Evolutionary conservation across 2,113 vertebrate genomes (phyloP), one percentile per base, ranked within the genome.

Genomic region (Coryphaenoides rupestris): DNA sequence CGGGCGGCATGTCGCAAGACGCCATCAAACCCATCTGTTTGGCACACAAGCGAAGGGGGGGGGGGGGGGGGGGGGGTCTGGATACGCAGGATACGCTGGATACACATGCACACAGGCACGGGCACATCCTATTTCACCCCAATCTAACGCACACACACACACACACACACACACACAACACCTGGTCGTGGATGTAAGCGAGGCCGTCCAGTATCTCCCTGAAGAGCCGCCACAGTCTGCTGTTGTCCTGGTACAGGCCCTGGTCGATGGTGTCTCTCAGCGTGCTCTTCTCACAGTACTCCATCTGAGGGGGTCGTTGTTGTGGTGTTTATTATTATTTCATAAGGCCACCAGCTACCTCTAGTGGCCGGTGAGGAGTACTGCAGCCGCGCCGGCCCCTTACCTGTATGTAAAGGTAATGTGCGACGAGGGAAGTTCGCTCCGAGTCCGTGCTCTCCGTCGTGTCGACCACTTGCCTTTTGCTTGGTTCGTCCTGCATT

Each of bases 221-320:
- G 77, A 98, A 98, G 61, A 98, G 92, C 66, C 97, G 94, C 97
- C 96, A 98, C 40, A 98, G 90, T 0, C 96, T 89, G 78, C 62
- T 86, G 62, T 82, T 86, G 74, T 99, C 97, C 70, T 75, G 83
- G 66, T 89, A 83, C 16, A 99, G 86, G 1, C 93, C 93, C 65
- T 95, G 89, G 81, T 99, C 97, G 65, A 99, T 99, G 0, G 96
- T 98, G 86, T 98, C 96, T 7, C 97, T 90, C 69, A 99, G 85
- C 1, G 97, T 99, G 89, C 97, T 99, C 76, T 92, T 99, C 76
- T 99, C 96, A 89, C 97, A 99, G 72, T 98, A 98, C 69, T 99
- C 97, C 97, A 99, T 98, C 97, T 99, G 54, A 2, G 60, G 21
- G 60, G 2, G 60, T 49, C 6, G 9, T 53, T 66, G 63, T 66